These are phyloP conservation scores for Sciurus vulgaris DNA, from an alignment of 2,797 vertebrate genomes.

Conservation along the genomic window DNA sequence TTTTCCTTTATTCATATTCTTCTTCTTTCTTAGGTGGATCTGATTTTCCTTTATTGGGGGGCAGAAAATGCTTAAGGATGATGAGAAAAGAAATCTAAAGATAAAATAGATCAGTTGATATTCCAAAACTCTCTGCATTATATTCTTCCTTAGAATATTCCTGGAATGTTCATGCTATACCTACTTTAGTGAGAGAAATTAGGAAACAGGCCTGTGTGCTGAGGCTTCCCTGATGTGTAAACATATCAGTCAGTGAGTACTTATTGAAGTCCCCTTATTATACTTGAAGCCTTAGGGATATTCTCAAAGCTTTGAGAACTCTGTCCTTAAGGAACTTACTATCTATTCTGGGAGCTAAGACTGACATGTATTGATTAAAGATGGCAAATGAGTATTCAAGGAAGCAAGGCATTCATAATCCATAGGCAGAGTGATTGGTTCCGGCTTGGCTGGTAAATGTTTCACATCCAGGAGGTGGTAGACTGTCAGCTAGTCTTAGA, in stretches of 20 bases:
- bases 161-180: neutral
- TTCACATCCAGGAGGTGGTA: neutral
- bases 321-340: neutral
- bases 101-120: neutral
- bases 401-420: neutral
- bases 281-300: conserved; percentile 6
- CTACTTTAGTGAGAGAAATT: conserved; percentile 44
- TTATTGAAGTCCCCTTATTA: neutral
- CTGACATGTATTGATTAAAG: neutral
- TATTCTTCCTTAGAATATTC: neutral
- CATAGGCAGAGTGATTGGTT: neutral
- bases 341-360: neutral
- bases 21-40: neutral
- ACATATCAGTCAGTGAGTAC: neutral
- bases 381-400: neutral
- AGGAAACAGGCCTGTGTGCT: neutral
- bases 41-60: neutral
- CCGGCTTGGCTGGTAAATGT: neutral
- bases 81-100: neutral
- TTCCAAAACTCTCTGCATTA: neutral
- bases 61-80: neutral
- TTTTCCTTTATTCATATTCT: neutral
- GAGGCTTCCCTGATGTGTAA: neutral
- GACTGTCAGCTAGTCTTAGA: neutral
- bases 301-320: neutral